These are phyloP conservation scores for Eleutherodactylus coqui DNA, from an alignment of 2,797 vertebrate genomes.

Conservation along the genomic window DNA sequence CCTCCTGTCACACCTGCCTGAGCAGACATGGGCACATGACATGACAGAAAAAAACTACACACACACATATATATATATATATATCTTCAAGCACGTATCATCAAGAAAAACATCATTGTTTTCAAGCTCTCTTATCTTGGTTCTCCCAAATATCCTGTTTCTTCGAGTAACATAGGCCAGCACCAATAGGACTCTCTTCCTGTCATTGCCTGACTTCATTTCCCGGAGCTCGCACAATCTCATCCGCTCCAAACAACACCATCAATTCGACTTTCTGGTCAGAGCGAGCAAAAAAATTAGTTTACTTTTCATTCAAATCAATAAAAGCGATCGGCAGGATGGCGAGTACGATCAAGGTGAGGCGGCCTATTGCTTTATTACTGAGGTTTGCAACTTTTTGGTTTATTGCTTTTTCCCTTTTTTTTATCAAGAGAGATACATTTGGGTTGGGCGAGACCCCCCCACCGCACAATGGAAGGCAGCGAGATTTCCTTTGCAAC, in stretches of 20 bases:
- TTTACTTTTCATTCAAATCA: conserved; percentile 80
- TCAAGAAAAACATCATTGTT: conserved; percentile 95
- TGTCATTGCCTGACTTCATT: conserved; percentile 93
- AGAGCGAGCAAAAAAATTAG: conserved; percentile 83
- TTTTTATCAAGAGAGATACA: conserved; percentile 82
- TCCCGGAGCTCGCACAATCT: conserved; percentile 94
- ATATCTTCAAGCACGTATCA: conserved; percentile 80
- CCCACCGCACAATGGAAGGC: conserved; percentile 82
- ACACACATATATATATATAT: conserved; percentile 67
- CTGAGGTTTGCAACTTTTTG: not conserved
- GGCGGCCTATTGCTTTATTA: conserved; percentile 63
- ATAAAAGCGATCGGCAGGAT: conserved; percentile 82
- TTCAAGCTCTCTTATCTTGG: conserved; percentile 88
- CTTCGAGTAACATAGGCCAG: conserved; percentile 84
- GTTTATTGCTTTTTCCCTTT: conserved; percentile 65
- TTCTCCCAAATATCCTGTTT: conserved; percentile 95
- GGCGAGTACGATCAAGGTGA: conserved; percentile 94
- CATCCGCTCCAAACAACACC: conserved; percentile 90
- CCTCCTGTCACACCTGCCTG: conserved; percentile 79
- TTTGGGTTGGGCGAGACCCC: conserved; percentile 85
- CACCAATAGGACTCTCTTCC: conserved; percentile 94
- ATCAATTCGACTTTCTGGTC: conserved; percentile 85
- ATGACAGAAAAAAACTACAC: conserved; percentile 66
- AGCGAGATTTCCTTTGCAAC: conserved; percentile 89
- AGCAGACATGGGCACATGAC: conserved; percentile 72